phyloP scores from a whole-genome alignment of 2,113 vertebrate genomes.

The Semnopithecus entellus region DNA sequence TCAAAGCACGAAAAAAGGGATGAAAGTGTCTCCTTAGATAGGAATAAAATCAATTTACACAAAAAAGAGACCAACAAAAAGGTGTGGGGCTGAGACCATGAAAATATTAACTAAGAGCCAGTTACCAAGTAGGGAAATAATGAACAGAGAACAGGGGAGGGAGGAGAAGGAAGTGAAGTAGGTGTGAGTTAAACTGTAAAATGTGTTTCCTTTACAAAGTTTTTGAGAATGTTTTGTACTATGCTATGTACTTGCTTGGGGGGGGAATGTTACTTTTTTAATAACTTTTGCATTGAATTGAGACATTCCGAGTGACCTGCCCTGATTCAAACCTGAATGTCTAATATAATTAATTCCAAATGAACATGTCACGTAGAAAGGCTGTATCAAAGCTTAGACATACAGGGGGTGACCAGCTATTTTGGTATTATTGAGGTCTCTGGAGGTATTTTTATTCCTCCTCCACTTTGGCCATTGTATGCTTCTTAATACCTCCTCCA shows the following conservation, averaged over 20 bases:
- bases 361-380: background rate
- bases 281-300: background rate
- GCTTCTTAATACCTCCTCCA: background rate
- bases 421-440: background rate
- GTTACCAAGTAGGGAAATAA: background rate
- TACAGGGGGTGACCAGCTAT: accelerated
- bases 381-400: background rate
- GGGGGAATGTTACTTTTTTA: background rate
- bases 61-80: background rate
- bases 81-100: background rate
- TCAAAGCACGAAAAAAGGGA: background rate
- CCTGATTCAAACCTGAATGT: background rate
- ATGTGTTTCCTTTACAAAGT: background rate
- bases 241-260: background rate
- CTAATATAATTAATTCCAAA: background rate
- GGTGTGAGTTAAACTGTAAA: background rate
- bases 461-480: background rate
- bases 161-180: background rate
- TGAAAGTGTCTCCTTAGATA: background rate
- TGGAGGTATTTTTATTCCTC: background rate
- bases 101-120: background rate
- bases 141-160: background rate
- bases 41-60: background rate
- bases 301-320: background rate
- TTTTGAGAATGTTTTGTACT: background rate